Percentiles rank a stretch among this genome's conserved stretches.
Conservation (phyloP, 2,797 vertebrate species). For the Bucorvus abyssinicus region DNA sequence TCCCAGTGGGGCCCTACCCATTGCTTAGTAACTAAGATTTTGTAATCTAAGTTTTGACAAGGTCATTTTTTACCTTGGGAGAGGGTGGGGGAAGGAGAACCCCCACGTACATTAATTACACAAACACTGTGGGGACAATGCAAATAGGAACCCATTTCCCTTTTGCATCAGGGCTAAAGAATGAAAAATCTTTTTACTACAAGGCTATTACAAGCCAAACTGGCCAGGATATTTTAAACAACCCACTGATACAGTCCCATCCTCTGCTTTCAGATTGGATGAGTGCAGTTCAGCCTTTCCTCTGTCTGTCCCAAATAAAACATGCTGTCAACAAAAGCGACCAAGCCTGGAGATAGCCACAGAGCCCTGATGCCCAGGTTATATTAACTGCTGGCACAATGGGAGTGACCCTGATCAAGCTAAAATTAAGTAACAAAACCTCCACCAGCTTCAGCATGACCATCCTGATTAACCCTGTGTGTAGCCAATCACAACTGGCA, state of each 20-base stretch:
- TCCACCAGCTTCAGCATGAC: not conserved
- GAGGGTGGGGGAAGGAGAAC: slow-evolving; percentile 60
- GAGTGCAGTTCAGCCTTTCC: not conserved
- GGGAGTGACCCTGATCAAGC: not conserved
- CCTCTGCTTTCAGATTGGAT: not conserved
- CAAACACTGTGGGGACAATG: slow-evolving; percentile 77
- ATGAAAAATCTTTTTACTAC: slow-evolving; percentile 29
- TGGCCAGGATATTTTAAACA: not conserved
- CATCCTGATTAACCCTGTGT: not conserved
- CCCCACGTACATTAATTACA: slow-evolving; percentile 82
- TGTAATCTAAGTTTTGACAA: slow-evolving; percentile 82
- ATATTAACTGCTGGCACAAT: not conserved
- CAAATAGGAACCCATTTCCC: slow-evolving; percentile 64
- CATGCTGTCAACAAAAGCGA: not conserved
- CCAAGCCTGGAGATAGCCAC: not conserved
- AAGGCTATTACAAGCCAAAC: not conserved
- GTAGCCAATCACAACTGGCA: not conserved
- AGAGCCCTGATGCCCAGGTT: not conserved
- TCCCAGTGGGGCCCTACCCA: slow-evolving; percentile 76
- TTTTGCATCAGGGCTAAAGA: slow-evolving; percentile 40
- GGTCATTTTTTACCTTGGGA: slow-evolving; percentile 82
- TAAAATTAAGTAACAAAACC: not conserved
- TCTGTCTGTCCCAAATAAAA: not conserved
- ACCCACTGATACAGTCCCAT: not conserved
- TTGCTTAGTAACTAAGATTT: slow-evolving; percentile 81